Base-by-base conservation (phyloP, 2,888 invertebrate genomes). In the Patella pellucida region DNA sequence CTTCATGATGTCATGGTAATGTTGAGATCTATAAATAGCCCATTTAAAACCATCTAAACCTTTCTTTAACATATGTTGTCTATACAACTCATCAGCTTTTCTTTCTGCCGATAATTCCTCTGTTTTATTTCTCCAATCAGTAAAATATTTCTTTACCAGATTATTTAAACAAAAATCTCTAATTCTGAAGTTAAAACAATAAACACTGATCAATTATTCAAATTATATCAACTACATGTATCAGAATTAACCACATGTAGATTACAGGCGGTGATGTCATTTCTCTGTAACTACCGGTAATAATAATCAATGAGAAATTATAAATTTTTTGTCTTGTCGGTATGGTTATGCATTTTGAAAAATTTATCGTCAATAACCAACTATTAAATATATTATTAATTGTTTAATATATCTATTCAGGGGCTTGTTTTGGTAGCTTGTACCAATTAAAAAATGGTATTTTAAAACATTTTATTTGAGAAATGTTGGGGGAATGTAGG, bases 21-120 rank as follows among this genome's bases (percentile, higher is more conserved):
- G 81, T 68, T 81, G 82, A 12, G 86, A 85, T 2, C 84, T 78
- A 73, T 82, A 84, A 68, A 87, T 83, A n/a, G 87, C 85, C 86
- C 86, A 86, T 69, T 79, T 82, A 71, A 87, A 85, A 1, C 85
- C 87, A 51, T 83, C 82, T 78, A 87, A 79, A 3, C 86, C 86
- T 76, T 87, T 87, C 74, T 73, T 77, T 31, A 87, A 79, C 68
- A 83, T 79, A 74, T 85, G 86, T 52, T 78, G 77, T 14, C 82
- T 76, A 68, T 82, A 83, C 11, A 86, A 77, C 9, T 71, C 73
- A 9, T 68, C 78, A 4, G 86, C 85, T 11, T 76, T 77, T 7
- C 81, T 75, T 52, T 81, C 77, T 11, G 83, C 76, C 11, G 72
- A 74, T 2, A 77, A 77, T 4, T 83, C 79, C 14, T 77, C 75